Conservation (phyloP, 2,888 invertebrate genomes). For the Pyrrhia umbra region DNA sequence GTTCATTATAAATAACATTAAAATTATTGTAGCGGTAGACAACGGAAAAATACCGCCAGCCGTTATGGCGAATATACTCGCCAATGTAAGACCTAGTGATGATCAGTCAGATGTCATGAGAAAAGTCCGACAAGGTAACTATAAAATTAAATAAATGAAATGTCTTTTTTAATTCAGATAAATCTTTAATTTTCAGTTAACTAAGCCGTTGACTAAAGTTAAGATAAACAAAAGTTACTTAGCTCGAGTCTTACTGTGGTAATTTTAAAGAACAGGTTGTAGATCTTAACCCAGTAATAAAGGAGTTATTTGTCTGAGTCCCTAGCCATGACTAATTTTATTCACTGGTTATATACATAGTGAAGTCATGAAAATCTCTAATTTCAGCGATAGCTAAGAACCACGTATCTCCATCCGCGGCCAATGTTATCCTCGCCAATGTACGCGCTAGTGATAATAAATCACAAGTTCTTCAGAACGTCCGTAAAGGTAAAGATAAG, state of each 20-base stretch:
- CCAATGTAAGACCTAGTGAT: not conserved
- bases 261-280: no score
- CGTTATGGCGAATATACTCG: not conserved
- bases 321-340: no score
- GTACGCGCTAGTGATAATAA: not conserved
- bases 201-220: no score
- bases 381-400: not conserved
- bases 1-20: not conserved
- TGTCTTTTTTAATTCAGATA: no score
- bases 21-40: not conserved
- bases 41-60: not conserved
- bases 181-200: no score
- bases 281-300: no score
- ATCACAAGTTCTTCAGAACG: not conserved
- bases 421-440: not conserved
- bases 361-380: not conserved
- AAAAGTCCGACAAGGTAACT: not conserved
- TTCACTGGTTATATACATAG: no score
- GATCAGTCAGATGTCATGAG: not conserved
- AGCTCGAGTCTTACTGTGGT: no score
- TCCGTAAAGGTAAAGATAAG: not conserved
- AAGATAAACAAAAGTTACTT: no score
- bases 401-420: not conserved
- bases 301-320: no score
- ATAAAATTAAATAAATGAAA: no score